These are phyloP conservation scores for Zosterops pallidus DNA, from an alignment of 2,113 vertebrate species.

Conservation along the genomic window DNA sequence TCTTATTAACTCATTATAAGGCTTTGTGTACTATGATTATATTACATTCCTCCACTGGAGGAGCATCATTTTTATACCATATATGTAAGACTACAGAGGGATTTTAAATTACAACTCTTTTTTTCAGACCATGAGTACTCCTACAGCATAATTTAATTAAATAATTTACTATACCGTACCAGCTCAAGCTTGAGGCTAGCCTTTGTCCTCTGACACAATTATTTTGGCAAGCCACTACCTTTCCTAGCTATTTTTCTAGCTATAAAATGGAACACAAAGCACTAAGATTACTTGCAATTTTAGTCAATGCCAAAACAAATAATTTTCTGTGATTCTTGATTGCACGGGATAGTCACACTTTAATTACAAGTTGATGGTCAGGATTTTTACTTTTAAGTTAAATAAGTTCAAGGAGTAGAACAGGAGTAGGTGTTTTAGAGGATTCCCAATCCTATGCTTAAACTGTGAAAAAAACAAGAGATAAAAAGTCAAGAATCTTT, in stretches of 20 bases:
- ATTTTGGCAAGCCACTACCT: neutral
- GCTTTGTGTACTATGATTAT: neutral
- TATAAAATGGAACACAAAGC: neutral
- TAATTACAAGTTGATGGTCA: neutral
- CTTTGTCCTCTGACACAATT: neutral
- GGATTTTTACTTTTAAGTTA: neutral
- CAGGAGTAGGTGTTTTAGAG: neutral
- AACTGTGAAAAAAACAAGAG: neutral
- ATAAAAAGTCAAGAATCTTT: neutral
- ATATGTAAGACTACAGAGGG: neutral
- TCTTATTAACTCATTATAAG: neutral
- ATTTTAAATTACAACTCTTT: neutral
- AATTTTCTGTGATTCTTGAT: neutral
- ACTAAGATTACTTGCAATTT: neutral
- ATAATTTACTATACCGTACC: neutral
- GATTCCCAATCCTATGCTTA: neutral
- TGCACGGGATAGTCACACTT: neutral
- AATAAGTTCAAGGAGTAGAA: neutral
- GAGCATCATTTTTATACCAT: accelerated
- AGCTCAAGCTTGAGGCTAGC: neutral
- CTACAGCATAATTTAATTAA: neutral
- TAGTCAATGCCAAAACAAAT: neutral
- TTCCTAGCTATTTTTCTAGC: neutral
- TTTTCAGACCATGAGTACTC: neutral
- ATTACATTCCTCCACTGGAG: neutral